Evolutionary conservation across 2,113 vertebrate genomes (phyloP).

Genomic region (Stictonetta naevosa): DNA sequence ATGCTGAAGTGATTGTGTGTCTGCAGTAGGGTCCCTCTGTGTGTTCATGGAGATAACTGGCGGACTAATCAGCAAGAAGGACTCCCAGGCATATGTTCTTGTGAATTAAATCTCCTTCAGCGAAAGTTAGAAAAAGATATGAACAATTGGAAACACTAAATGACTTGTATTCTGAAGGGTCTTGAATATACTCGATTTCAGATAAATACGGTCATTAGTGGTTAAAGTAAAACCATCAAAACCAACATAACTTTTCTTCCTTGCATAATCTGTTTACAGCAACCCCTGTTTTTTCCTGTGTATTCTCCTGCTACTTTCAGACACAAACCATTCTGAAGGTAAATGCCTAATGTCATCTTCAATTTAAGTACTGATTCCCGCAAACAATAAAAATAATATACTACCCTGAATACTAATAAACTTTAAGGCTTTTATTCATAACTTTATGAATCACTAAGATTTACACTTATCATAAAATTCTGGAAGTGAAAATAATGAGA

Average conservation of each 20-base stretch:
- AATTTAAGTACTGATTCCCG: constrained; percentile 8
- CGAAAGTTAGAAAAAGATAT: not conserved
- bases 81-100: not conserved
- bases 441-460: not conserved
- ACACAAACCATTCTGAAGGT: not conserved
- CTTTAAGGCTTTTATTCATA: constrained; percentile 26
- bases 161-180: not conserved
- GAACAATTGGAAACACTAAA: not conserved
- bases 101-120: not conserved
- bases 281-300: not conserved
- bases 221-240: not conserved
- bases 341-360: not conserved
- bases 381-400: constrained; percentile 2
- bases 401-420: constrained; percentile 22
- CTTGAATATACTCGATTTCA: not conserved
- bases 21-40: not conserved
- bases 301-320: not conserved
- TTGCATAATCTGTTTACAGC: not conserved
- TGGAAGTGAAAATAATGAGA: constrained; percentile 23
- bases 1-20: rapidly evolving
- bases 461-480: constrained; percentile 26
- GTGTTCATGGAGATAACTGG: not conserved
- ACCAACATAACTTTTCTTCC: not conserved
- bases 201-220: not conserved
- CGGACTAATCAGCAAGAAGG: not conserved